Evolutionary conservation across 2,888 invertebrate genomes (phyloP).

Genomic region (Xylocampa areola): DNA sequence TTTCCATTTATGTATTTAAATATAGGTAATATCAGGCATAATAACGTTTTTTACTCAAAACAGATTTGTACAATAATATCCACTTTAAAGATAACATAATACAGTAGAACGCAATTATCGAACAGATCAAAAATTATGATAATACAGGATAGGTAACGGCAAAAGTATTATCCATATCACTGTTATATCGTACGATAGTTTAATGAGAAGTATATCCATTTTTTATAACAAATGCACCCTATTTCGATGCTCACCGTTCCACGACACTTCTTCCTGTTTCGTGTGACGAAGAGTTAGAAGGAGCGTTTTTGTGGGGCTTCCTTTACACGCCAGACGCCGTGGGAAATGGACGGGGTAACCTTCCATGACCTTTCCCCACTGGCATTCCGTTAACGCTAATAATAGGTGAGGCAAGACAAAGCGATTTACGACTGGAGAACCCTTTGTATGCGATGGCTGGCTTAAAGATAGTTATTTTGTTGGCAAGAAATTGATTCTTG

Average conservation of each 20-base stretch:
- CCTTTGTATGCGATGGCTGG: constrained; percentile 21
- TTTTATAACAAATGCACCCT: constrained; percentile 54
- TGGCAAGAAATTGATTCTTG: constrained; percentile 20
- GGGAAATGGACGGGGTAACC: constrained; percentile 69
- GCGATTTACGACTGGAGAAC: constrained; percentile 37
- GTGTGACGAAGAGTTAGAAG: constrained; percentile 42
- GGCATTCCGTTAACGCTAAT: constrained; percentile 44
- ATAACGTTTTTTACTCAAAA: no score
- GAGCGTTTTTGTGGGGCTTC: constrained; percentile 76
- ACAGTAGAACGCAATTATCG: not conserved
- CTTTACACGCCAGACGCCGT: constrained; percentile 63
- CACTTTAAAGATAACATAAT: not conserved
- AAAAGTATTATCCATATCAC: not conserved
- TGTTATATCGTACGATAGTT: not conserved
- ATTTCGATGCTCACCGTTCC: constrained; percentile 54
- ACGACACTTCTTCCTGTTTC: constrained; percentile 59
- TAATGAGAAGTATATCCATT: not conserved
- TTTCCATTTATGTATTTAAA: no score
- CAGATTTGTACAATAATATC: not conserved
- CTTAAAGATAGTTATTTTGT: constrained; percentile 21
- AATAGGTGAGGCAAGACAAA: constrained; percentile 44
- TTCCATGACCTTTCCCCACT: constrained; percentile 73
- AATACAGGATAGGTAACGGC: not conserved
- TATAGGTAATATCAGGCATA: no score
- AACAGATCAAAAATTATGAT: constrained; percentile 3